Evolutionary conservation across 2,113 vertebrate species (phyloP).

Genomic region (Trachemys scripta): DNA sequence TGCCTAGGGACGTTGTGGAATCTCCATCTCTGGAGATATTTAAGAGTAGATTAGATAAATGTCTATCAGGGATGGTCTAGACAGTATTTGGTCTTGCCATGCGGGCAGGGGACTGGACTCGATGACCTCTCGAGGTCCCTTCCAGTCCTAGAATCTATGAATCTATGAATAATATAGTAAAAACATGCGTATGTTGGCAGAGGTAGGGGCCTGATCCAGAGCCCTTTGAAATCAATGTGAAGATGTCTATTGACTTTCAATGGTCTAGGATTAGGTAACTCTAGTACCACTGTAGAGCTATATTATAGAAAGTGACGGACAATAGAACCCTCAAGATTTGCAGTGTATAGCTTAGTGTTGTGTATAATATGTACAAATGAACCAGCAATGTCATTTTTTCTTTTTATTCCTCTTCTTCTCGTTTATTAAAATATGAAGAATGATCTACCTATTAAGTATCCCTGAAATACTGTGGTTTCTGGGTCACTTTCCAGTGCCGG

Average conservation of each 20-base stretch:
- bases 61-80: too few species aligned
- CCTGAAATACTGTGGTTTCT: not conserved
- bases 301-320: not conserved
- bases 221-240: not conserved
- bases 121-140: too few species aligned
- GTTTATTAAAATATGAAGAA: not conserved
- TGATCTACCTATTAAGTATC: not conserved
- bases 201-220: not conserved
- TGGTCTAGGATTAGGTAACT: not conserved
- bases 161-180: not conserved
- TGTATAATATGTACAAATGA: not conserved
- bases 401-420: not conserved
- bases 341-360: not conserved
- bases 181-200: not conserved
- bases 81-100: too few species aligned
- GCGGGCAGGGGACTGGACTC: too few species aligned
- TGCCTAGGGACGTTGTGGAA: too few species aligned
- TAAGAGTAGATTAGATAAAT: too few species aligned
- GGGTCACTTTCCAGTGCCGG: not conserved
- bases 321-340: rapidly evolving
- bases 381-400: not conserved
- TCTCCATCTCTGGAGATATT: too few species aligned
- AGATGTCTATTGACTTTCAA: not conserved
- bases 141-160: too few species aligned
- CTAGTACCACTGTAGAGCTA: rapidly evolving